A percentile compares a stretch with the other conserved stretches of the same genome.
phyloP scores from a whole-genome alignment of 1,140 invertebrate genomes.

The Meloidogyne floridensis region DNA sequence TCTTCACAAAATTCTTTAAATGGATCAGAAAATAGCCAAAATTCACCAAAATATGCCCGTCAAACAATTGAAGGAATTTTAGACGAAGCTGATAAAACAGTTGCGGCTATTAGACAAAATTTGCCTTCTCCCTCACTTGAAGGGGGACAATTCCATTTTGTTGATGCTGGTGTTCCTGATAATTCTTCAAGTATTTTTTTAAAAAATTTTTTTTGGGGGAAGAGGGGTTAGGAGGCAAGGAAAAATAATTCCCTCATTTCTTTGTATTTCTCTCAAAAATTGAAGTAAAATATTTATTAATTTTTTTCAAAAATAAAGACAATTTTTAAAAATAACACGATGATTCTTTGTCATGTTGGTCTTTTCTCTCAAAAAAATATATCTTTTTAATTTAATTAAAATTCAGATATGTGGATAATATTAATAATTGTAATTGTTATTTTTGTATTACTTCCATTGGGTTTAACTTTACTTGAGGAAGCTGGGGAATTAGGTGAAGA shows the following conservation, averaged over 20 bases:
- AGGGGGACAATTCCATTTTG: constrained; percentile 44
- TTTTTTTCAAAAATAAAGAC: too few species aligned
- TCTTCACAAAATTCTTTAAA: background rate
- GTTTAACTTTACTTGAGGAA: constrained; percentile 42
- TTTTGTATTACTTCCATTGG: constrained; percentile 41
- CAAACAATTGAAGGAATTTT: constrained; percentile 36
- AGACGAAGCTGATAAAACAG: constrained; percentile 39
- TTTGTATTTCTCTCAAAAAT: too few species aligned
- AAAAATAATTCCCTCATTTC: too few species aligned
- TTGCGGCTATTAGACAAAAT: constrained; percentile 44
- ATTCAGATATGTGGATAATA: constrained; percentile 40
- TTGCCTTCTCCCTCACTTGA: constrained; percentile 44
- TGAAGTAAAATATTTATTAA: too few species aligned
- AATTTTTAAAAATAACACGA: too few species aligned
- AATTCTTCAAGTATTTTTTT: constrained; percentile 34
- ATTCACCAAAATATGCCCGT: constrained; percentile 14
- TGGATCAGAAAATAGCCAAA: constrained; percentile 7
- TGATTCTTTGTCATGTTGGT: too few species aligned
- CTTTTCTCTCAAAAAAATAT: too few species aligned
- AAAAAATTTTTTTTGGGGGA: background rate
- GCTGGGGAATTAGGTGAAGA: constrained; percentile 42
- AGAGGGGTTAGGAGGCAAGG: too few species aligned
- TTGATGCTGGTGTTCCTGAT: constrained; percentile 43
- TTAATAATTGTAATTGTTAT: constrained; percentile 37
- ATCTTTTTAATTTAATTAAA: background rate